Evolutionary conservation across 2,113 vertebrate species (phyloP), one percentile per base, ranked within the genome.

Genomic region (Larimichthys crocea): DNA sequence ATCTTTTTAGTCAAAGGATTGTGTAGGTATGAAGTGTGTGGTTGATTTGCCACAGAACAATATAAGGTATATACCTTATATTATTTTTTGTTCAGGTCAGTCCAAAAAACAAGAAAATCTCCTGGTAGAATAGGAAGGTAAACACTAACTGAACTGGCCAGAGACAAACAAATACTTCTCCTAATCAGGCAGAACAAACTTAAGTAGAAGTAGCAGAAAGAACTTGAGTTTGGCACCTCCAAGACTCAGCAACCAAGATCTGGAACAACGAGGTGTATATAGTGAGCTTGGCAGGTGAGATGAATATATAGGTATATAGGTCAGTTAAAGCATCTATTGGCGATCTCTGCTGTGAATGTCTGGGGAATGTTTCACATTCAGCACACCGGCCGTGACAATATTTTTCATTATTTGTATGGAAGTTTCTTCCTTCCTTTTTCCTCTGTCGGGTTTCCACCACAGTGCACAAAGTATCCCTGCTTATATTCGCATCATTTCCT

Each of bases 401-500:
- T 56, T 48, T 46, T 3, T 73, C 22, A 26, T 19, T 56, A 52
- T 24, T 50, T 11, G 44, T 4, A 42, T 35, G 24, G 16, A 31
- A 8, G 26, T 16, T 50, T 52, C 24, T 65, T 24, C 2, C 19
- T 50, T 40, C 24, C 17, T 55, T 49, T 62, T 17, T 2, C 31
- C 31, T 20, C 1, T 11, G 17, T 4, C 46, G 16, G 16, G 52
- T 44, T 50, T 82, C 57, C 16, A 29, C 10, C 52, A 44, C 48
- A n/a, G 14, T 49, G 40, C 42, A 31, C 19, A 44, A 40, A 60
- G 17, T 14, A 42, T 29, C 26, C 14, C 49, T 14, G 15, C 48
- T 74, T 40, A 15, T 70, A 26, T 67, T 55, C 1, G 10, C 49
- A 59, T 75, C 59, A 55, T 68, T 82, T 75, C 74, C 59, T 71